Percentiles rank a stretch among this genome's conserved stretches.
Conservation (phyloP, 2,113 vertebrate species). For the Chascanopsetta lugubris region DNA sequence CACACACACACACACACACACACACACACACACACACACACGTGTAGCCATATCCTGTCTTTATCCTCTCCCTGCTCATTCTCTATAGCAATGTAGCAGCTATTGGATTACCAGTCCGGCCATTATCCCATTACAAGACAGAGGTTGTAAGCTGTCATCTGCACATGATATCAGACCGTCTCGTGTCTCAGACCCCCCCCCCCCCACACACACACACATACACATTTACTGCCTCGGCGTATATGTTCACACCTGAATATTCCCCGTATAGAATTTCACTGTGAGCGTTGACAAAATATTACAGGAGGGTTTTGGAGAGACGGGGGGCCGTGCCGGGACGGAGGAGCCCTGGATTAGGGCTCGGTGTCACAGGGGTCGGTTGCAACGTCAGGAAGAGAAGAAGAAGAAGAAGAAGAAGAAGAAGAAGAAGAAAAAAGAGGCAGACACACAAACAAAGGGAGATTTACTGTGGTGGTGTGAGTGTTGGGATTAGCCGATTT, state of each 20-base stretch:
- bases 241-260: constrained; percentile 58
- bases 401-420: no score
- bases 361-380: neutral
- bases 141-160: constrained; percentile 54
- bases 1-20: constrained; percentile 3
- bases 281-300: constrained; percentile 61
- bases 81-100: constrained; percentile 23
- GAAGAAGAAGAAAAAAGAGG: neutral
- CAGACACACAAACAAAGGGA: constrained; percentile 6
- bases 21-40: no score
- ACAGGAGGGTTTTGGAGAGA: neutral
- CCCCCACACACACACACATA: constrained; percentile 8
- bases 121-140: constrained; percentile 65
- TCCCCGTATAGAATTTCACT: constrained; percentile 65
- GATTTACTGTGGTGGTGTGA: constrained; percentile 1
- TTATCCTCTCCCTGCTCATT: constrained; percentile 40
- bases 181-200: constrained; percentile 4
- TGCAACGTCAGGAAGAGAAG: no score
- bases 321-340: neutral
- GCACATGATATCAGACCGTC: constrained; percentile 44
- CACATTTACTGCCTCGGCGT: neutral
- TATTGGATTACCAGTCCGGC: constrained; percentile 57
- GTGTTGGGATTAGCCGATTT: constrained; percentile 21
- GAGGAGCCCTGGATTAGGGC: constrained; percentile 3
- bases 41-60: constrained; percentile 3